phyloP scores from a whole-genome alignment of 2,888 invertebrate species.

The Lacanobia oleracea region DNA sequence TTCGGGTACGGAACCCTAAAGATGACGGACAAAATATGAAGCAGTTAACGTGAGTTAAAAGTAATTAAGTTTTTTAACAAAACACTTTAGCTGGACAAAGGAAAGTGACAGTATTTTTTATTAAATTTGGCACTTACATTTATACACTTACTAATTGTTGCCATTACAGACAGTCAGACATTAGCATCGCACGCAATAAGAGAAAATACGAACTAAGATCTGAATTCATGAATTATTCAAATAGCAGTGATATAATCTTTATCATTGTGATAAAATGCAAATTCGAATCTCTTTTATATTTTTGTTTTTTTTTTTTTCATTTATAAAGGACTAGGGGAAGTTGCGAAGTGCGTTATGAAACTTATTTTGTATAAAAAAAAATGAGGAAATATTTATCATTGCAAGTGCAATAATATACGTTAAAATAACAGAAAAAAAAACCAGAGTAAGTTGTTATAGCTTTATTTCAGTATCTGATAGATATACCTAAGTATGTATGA shows the following conservation, averaged over 20 bases:
- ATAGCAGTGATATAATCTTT: slow-evolving; percentile 8
- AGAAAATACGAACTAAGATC: slow-evolving; percentile 57
- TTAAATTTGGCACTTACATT: slow-evolving; percentile 41
- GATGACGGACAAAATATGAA: slow-evolving; percentile 1
- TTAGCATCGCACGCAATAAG: slow-evolving; percentile 65
- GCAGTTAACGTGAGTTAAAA: slow-evolving; percentile 20
- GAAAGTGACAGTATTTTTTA: slow-evolving; percentile 49
- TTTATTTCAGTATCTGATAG: slow-evolving; percentile 26
- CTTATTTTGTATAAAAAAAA: not conserved
- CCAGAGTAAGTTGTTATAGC: no score
- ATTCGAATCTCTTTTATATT: not conserved
- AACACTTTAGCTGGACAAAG: slow-evolving; percentile 32
- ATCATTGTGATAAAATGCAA: slow-evolving; percentile 18
- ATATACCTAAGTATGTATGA: slow-evolving; percentile 7
- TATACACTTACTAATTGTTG: slow-evolving; percentile 43
- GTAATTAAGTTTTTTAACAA: slow-evolving; percentile 30
- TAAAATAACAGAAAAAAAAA: not conserved
- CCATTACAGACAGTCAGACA: slow-evolving; percentile 33
- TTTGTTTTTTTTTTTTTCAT: slow-evolving; percentile 1
- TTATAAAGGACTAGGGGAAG: not conserved
- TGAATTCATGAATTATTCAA: slow-evolving; percentile 37
- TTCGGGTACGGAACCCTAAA: no score
- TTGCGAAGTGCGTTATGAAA: no score
- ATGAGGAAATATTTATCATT: not conserved
- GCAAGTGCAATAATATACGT: not conserved